Base-by-base conservation (phyloP, 2,113 vertebrate genomes). In the Lepisosteus oculatus region DNA sequence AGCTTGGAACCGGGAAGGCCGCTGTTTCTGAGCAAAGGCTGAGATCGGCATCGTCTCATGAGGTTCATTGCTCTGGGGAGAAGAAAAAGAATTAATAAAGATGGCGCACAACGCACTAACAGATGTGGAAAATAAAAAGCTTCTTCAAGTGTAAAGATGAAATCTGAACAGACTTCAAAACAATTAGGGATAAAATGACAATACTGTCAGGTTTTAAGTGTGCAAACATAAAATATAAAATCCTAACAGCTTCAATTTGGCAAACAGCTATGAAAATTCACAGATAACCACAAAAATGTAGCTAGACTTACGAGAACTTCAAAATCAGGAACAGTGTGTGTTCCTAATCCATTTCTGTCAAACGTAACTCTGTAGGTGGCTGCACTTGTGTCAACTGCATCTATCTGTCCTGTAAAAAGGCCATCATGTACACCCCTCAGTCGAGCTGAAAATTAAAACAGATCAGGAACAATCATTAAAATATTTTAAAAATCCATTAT, bases 41-140 rank as follows among this genome's bases (percentile, higher is more conserved):
- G 96, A 91, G 69, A 99, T 99, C 41, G 96, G 97, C 97, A 99
- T 99, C 1, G 97, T 99, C 82, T 99, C 97, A 44, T 95, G 96
- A 79, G 97, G 95, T 77, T 99, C 96, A 0, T 97, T 98, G 78
- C 97, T 99, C 97, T 99, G 88, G 43, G 62, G 79, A 62, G 78
- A 51, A 14, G 17, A 12, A 51, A 29, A 73, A 13, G 41, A 42
- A 9, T 13, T 4, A 29, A 29, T 2, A 2, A 29, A 29, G 29
- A 29, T 29, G 2, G 29, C 29, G 29, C 29, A 29, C 29, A 29
- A 29, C 29, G 29, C 29, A 29, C 29, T 1, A 29, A 29, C 29
- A 29, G 29, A 29, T 29, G 29, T 29, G 29, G 29, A 29, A 29
- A 29, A 29, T 29, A 29, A 0, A 29, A 29, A 29, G 29, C 29